A percentile compares a stretch with the other conserved stretches of the same genome.
These are phyloP conservation scores for Synanthedon formicaeformis DNA, from an alignment of 2,888 invertebrate species.

Conservation along the genomic window DNA sequence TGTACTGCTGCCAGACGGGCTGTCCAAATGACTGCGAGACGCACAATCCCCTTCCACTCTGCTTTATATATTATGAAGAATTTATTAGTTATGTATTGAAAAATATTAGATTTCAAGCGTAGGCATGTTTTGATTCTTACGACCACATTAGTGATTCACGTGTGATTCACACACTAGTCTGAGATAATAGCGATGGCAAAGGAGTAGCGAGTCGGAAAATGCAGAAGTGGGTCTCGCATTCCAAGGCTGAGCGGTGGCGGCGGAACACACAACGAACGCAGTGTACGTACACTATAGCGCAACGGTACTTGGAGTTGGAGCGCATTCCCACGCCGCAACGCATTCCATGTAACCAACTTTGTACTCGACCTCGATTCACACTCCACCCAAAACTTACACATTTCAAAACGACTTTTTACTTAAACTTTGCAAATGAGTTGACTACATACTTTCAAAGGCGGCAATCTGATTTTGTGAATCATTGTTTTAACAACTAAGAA, in stretches of 20 bases:
- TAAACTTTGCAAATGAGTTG: no score
- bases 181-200: background rate
- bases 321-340: conserved; percentile 61
- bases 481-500: no score
- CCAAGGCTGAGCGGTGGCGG: conserved; percentile 35
- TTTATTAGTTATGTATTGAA: no score
- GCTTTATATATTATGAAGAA: no score
- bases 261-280: conserved; percentile 10
- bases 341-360: conserved; percentile 41
- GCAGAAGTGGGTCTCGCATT: conserved; percentile 64
- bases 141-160: background rate
- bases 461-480: no score
- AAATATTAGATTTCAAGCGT: background rate
- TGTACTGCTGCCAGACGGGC: no score
- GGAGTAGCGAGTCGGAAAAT: background rate
- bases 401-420: background rate
- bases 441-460: no score
- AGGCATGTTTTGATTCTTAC: background rate
- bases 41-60: no score
- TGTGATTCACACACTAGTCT: background rate
- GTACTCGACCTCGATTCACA: conserved; percentile 47
- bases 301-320: conserved; percentile 58
- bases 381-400: conserved; percentile 4
- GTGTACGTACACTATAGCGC: background rate
- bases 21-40: no score